phyloP scores from a whole-genome alignment of 2,888 invertebrate species.

The Drosophila engyochracea region DNA sequence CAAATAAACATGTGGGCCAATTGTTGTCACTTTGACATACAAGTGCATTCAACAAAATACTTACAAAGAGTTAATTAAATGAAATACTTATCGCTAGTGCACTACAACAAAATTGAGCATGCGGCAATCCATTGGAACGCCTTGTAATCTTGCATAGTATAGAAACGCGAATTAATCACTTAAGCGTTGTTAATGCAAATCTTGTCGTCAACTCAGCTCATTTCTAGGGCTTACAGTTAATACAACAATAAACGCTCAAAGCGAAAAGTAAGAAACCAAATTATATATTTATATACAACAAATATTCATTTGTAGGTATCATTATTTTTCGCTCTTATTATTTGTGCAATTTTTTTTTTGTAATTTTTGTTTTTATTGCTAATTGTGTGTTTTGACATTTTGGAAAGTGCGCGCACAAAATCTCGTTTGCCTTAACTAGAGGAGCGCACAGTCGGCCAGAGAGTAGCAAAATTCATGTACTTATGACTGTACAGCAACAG shows the following conservation, averaged over 20 bases:
- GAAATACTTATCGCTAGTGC: conserved; percentile 34
- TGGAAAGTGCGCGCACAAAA: conserved; percentile 72
- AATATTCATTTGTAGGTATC: not conserved
- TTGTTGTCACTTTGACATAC: conserved; percentile 20
- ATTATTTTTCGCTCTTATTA: conserved; percentile 1
- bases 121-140: conserved; percentile 13
- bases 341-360: not conserved
- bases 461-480: conserved; percentile 53
- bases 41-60: conserved; percentile 24
- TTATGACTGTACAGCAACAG: conserved; percentile 55
- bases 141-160: conserved; percentile 1
- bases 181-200: conserved; percentile 1
- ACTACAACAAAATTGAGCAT: conserved; percentile 25
- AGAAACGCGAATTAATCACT: conserved; percentile 8
- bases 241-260: conserved; percentile 1
- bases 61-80: conserved; percentile 28
- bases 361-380: conserved; percentile 24
- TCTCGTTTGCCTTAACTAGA: conserved; percentile 73
- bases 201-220: conserved; percentile 20
- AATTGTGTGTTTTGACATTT: conserved; percentile 71
- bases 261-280: conserved; percentile 18
- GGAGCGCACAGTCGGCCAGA: conserved; percentile 44
- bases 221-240: conserved; percentile 13
- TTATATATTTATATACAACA: conserved; percentile 19
- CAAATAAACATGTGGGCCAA: conserved; percentile 5